A percentile compares a stretch with the other conserved stretches of the same genome.
Conservation (phyloP, 2,888 invertebrate species). For the Macrophya annulata region DNA sequence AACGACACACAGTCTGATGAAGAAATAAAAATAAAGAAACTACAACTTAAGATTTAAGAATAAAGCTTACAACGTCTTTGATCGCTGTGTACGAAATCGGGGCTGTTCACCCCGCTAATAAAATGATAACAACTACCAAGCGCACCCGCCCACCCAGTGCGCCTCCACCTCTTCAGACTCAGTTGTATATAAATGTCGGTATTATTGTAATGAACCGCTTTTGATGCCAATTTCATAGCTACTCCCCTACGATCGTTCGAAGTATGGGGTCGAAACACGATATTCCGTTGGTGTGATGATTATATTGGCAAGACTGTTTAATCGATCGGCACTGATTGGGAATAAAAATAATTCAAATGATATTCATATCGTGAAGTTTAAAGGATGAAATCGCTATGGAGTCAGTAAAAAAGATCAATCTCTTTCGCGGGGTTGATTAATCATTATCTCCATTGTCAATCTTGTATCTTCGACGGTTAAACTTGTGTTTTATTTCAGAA, state of each 20-base stretch:
- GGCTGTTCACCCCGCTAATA: constrained; percentile 70
- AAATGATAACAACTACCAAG: constrained; percentile 72
- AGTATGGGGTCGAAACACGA: background rate
- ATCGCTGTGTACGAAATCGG: constrained; percentile 52
- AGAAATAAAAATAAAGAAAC: constrained; percentile 55
- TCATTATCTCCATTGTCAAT: background rate
- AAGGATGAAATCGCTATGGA: background rate
- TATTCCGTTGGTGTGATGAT: constrained; percentile 10
- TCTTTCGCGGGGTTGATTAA: background rate
- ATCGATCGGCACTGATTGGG: constrained; percentile 38
- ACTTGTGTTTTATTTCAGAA: background rate
- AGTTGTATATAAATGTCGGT: constrained; percentile 76
- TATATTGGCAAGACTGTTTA: constrained; percentile 29
- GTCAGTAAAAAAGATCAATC: background rate
- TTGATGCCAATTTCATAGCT: constrained; percentile 71
- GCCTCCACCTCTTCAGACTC: constrained; percentile 59
- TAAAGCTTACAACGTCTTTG: constrained; percentile 25
- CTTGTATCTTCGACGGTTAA: background rate
- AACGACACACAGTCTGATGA: constrained; percentile 40
- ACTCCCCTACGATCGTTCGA: constrained; percentile 51
- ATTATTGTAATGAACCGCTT: constrained; percentile 76
- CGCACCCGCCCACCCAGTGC: constrained; percentile 61
- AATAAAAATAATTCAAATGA: background rate
- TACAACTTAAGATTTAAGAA: constrained; percentile 41
- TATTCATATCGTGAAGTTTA: constrained; percentile 2